These are phyloP conservation scores for Trachemys scripta DNA, from an alignment of 2,113 vertebrate species.

Conservation along the genomic window DNA sequence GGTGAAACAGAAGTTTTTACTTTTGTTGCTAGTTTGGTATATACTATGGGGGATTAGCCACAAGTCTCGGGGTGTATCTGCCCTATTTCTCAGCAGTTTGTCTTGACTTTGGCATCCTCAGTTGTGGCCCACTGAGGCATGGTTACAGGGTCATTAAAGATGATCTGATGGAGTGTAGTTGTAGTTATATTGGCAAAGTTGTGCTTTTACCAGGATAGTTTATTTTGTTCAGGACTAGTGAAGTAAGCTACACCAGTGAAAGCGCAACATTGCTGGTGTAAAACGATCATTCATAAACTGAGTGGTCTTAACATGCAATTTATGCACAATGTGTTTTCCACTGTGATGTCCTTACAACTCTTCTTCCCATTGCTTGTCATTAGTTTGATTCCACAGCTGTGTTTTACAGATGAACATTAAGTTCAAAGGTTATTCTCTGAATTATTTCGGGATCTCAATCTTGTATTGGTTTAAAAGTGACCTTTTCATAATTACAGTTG, in stretches of 20 bases:
- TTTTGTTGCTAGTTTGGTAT: too few species aligned
- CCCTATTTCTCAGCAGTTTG: too few species aligned
- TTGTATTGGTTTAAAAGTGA: neutral
- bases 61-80: too few species aligned
- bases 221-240: neutral
- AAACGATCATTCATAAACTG: neutral
- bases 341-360: neutral
- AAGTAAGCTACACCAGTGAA: neutral
- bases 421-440: neutral
- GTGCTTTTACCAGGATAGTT: neutral
- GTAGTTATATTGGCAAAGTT: neutral
- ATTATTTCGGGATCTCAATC: neutral
- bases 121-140: too few species aligned
- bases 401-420: neutral
- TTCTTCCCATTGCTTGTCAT: neutral
- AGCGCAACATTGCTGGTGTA: neutral
- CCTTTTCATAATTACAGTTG: neutral
- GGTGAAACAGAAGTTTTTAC: too few species aligned
- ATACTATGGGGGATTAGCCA: too few species aligned
- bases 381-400: neutral
- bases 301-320: neutral
- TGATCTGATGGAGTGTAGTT: neutral
- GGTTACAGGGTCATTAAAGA: neutral
- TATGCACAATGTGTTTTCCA: neutral
- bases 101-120: too few species aligned